Evolutionary conservation across 2,113 vertebrate genomes (phyloP).

Genomic region (Microcebus tavaratra): DNA sequence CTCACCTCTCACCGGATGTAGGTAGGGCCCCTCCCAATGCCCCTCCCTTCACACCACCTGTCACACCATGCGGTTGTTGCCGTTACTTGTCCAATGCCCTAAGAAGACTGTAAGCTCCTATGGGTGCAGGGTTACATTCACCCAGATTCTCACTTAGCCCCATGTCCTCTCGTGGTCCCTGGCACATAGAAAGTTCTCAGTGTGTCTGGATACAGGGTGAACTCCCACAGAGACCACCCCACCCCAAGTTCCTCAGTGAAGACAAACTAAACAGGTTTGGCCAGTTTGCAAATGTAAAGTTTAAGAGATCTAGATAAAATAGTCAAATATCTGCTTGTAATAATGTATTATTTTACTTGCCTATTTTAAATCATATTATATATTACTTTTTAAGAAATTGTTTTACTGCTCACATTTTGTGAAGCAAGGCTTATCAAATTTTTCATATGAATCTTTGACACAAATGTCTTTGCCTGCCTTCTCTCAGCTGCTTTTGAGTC

Average conservation of each 20-base stretch:
- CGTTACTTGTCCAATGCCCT: not conserved
- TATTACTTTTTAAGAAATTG: not conserved
- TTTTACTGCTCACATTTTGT: not conserved
- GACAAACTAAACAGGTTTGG: not conserved
- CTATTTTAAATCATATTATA: not conserved
- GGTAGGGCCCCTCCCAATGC: fast-evolving
- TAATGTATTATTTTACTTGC: not conserved
- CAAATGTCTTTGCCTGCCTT: not conserved
- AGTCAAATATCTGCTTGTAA: not conserved
- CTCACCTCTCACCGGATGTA: not conserved
- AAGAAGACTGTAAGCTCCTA: not conserved
- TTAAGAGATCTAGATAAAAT: not conserved
- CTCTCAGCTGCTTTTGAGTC: not conserved
- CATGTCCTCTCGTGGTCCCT: not conserved
- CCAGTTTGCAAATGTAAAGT: not conserved
- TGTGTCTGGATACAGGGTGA: not conserved
- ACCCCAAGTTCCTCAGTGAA: not conserved
- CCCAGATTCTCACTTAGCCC: not conserved
- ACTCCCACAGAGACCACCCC: not conserved
- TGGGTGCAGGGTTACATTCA: too few species aligned
- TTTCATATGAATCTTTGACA: not conserved
- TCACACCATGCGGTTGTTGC: not conserved
- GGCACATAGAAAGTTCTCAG: not conserved
- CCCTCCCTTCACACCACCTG: fast-evolving
- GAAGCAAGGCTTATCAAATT: not conserved